phyloP scores from a whole-genome alignment of 1,140 invertebrate species.

The Papilio dardanus region DNA sequence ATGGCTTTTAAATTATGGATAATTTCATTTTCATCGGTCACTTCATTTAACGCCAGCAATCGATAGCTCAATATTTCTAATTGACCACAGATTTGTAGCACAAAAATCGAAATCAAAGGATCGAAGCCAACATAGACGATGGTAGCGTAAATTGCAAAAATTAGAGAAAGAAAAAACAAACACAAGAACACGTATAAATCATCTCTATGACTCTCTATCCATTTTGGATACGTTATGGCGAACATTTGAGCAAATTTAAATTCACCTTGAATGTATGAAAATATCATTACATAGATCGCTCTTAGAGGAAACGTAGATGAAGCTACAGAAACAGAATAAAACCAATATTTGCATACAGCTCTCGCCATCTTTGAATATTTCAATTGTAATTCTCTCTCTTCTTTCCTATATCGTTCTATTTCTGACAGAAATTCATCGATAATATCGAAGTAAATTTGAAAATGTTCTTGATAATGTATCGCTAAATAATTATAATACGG shows the following conservation, averaged over 20 bases:
- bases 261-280: constrained; percentile 1
- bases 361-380: constrained; percentile 13
- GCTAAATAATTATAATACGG: constrained; percentile 15
- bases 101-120: constrained; percentile 54
- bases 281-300: background rate
- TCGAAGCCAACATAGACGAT: constrained; percentile 53
- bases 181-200: constrained; percentile 37
- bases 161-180: constrained; percentile 40
- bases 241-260: constrained; percentile 46
- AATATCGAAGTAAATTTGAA: background rate
- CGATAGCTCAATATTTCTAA: constrained; percentile 45
- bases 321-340: background rate
- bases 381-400: background rate
- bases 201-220: constrained; percentile 48
- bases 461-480: background rate
- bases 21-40: background rate
- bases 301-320: background rate
- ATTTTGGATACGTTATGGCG: constrained; percentile 47
- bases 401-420: background rate
- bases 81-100: constrained; percentile 55
- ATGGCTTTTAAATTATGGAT: constrained; percentile 34
- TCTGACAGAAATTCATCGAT: background rate
- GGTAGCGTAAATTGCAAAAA: constrained; percentile 46
- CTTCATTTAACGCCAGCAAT: constrained; percentile 40
- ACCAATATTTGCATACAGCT: background rate